These are phyloP conservation scores for Microtus ochrogaster DNA, from an alignment of 2,113 vertebrate genomes.

Conservation along the genomic window DNA sequence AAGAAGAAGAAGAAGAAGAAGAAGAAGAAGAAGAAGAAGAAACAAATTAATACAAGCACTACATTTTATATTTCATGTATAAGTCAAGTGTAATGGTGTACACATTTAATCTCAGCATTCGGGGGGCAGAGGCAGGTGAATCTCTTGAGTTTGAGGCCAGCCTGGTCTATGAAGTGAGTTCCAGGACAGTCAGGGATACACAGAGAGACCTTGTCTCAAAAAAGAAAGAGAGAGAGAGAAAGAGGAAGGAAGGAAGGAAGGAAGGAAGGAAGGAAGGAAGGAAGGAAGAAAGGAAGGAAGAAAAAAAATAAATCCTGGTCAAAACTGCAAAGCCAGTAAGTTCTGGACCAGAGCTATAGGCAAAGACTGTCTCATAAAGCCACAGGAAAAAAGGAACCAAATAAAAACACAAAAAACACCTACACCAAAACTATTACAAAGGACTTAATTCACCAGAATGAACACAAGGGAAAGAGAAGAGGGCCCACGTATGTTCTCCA, in stretches of 20 bases:
- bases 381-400: neutral
- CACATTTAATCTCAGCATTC: neutral
- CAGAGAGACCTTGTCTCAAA: no score
- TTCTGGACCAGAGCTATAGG: neutral
- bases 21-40: neutral
- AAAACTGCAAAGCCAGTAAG: neutral
- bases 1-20: neutral
- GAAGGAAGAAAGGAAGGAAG: no score
- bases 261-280: no score
- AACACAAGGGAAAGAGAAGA: neutral
- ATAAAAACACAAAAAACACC: neutral
- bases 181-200: no score
- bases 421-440: neutral
- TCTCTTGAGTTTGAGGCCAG: neutral
- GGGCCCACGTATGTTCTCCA: neutral
- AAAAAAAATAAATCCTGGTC: neutral
- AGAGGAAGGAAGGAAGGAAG: neutral
- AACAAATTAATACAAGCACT: neutral
- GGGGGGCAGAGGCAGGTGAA: neutral
- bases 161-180: no score
- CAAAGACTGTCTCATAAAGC: neutral
- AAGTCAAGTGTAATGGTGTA: neutral
- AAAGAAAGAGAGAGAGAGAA: neutral
- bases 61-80: neutral
- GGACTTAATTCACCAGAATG: neutral